Evolutionary conservation across 2,888 invertebrate genomes (phyloP), one percentile per base, ranked within the genome.

Genomic region (Monopis laevigella): DNA sequence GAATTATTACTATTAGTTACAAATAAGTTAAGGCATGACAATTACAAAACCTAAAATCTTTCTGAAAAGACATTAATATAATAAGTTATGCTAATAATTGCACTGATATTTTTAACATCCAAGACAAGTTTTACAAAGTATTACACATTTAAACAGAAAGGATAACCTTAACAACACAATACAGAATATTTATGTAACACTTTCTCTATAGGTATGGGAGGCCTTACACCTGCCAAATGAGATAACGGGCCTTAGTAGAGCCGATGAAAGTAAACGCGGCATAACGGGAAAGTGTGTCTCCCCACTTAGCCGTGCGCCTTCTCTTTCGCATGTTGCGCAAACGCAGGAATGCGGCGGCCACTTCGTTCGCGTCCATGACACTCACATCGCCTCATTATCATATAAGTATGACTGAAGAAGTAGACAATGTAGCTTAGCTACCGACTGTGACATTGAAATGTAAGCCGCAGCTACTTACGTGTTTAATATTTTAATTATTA

Each of bases 221-320:
- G 57, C 59, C 55, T 61, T 59, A 65, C 78, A 78, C 78, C 78
- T 78, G 78, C 69, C 65, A 65, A 75, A 77, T 74, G 72, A 71
- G 69, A 68, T 78, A 75, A 74, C 74, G 75, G 71, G 53, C 59
- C 61, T 62, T 53, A 62, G 58, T 59, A 58, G 62, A 60, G n/a
- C n/a, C n/a, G 72, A 75, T 69, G 75, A 78, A 80, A 77, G 77
- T 73, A 77, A 78, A 70, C 67, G 75, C 69, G 63, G 62, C 64
- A 56, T 62, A 61, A 56, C 61, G 74, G 67, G 75, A 78, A 78
- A 78, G 77, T 74, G 68, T 56, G 58, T 59, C 39, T 41, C 58
- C 56, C 58, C 21, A 56, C 61, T 56, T 45, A 41, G 30, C 45
- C 42, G 53, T 58, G 56, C 59, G 65, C 72, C 63, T 69, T 71